A percentile compares a stretch with the other conserved stretches of the same genome.
Conservation (phyloP, 35 echinoderm and acorn worm species). For the Hemicentrotus pulcherrimus region DNA sequence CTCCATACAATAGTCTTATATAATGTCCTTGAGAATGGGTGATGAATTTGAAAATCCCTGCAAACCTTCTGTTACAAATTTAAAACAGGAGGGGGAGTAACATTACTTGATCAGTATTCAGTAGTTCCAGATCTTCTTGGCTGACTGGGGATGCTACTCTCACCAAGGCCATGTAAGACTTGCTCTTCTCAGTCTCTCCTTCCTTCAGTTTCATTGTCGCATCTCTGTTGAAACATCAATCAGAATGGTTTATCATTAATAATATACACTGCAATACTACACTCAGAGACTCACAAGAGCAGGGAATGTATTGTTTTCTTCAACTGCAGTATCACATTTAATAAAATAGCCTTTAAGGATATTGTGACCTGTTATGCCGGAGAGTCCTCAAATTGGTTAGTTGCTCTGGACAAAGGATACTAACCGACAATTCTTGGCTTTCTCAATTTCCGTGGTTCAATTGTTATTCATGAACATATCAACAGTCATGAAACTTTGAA, state of each 20-base stretch:
- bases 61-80: neutral
- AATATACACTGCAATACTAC: too few species aligned
- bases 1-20: too few species aligned
- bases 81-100: neutral
- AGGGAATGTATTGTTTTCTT: too few species aligned
- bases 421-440: too few species aligned
- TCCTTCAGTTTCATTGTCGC: conserved; percentile 76
- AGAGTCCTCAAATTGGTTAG: too few species aligned
- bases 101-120: conserved; percentile 17
- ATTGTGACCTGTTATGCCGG: too few species aligned
- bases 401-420: too few species aligned
- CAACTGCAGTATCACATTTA: too few species aligned
- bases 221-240: conserved; percentile 53
- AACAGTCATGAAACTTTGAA: too few species aligned
- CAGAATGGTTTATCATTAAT: neutral
- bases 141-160: conserved; percentile 58
- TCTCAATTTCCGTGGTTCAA: too few species aligned
- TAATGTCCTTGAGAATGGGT: neutral
- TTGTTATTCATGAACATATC: too few species aligned
- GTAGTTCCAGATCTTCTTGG: conserved; percentile 63
- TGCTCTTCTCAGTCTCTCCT: conserved; percentile 87
- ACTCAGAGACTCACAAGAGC: neutral
- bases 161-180: conserved; percentile 89
- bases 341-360: too few species aligned
- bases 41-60: neutral